Percentiles rank a stretch among this genome's conserved stretches.
Evolutionary conservation across 2,113 vertebrate species (phyloP).

Genomic region (Albula goreensis): DNA sequence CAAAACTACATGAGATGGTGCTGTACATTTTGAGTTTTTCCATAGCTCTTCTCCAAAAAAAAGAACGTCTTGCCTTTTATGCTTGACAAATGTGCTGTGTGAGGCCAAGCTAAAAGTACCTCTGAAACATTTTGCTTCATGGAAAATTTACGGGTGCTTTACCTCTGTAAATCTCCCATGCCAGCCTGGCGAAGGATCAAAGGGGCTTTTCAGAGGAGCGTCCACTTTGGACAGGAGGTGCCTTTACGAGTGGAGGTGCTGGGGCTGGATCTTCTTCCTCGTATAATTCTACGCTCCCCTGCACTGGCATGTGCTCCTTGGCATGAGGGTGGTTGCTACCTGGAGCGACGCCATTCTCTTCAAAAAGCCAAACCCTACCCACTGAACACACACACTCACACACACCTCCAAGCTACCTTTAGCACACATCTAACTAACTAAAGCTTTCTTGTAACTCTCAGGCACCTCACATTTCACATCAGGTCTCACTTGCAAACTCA

Average conservation of each 20-base stretch:
- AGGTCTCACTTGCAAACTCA: not conserved
- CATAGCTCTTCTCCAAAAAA: not conserved
- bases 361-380: no score
- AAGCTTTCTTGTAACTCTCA: no score
- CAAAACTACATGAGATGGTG: not conserved
- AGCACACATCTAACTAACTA: no score
- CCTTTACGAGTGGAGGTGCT: not conserved
- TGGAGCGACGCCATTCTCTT: not conserved
- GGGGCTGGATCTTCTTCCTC: not conserved
- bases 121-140: not conserved
- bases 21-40: not conserved
- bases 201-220: slow-evolving; percentile 11
- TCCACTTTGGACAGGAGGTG: not conserved
- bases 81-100: slow-evolving; percentile 12
- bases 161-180: not conserved
- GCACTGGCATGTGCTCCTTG: not conserved
- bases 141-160: not conserved
- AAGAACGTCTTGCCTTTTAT: not conserved
- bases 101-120: slow-evolving; percentile 8
- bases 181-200: slow-evolving; percentile 17
- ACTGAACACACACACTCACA: no score
- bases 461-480: not conserved
- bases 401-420: no score
- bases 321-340: not conserved
- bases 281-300: not conserved